phyloP scores from a whole-genome alignment of 2,113 vertebrate genomes.

The Onychostoma macrolepis region DNA sequence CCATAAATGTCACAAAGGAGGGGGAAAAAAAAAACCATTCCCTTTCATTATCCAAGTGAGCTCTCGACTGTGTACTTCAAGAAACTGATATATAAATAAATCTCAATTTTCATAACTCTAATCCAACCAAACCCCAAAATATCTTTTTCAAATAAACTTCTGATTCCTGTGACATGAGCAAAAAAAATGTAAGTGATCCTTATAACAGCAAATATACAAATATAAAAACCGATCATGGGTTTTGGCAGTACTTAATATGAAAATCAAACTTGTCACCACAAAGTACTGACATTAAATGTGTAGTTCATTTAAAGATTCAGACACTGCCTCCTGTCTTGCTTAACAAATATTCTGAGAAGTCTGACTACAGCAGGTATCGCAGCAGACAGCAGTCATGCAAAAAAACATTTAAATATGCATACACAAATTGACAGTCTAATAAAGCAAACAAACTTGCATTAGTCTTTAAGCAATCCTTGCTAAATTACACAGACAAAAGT shows the following conservation, averaged over 20 bases:
- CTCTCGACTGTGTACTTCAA: background rate
- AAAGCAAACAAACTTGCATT: background rate
- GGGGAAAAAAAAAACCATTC: background rate
- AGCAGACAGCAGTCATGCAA: slow-evolving; percentile 9
- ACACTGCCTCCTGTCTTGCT: background rate
- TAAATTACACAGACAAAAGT: background rate
- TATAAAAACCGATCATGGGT: background rate
- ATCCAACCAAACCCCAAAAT: slow-evolving; percentile 17
- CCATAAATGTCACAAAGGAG: background rate
- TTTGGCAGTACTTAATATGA: background rate
- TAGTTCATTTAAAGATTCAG: background rate
- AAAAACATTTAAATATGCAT: background rate
- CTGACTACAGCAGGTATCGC: background rate
- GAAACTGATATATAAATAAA: background rate
- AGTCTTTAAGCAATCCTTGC: slow-evolving; percentile 2
- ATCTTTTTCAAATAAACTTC: slow-evolving; percentile 1
- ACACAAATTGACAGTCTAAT: background rate
- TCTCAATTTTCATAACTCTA: background rate
- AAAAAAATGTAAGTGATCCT: background rate
- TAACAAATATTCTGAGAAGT: background rate
- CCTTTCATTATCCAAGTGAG: background rate
- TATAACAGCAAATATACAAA: background rate
- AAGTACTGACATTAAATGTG: background rate
- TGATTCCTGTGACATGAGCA: background rate
- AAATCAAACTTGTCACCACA: background rate